Evolutionary conservation across 1,140 invertebrate genomes (phyloP).

Genomic region (Delia radicum): DNA sequence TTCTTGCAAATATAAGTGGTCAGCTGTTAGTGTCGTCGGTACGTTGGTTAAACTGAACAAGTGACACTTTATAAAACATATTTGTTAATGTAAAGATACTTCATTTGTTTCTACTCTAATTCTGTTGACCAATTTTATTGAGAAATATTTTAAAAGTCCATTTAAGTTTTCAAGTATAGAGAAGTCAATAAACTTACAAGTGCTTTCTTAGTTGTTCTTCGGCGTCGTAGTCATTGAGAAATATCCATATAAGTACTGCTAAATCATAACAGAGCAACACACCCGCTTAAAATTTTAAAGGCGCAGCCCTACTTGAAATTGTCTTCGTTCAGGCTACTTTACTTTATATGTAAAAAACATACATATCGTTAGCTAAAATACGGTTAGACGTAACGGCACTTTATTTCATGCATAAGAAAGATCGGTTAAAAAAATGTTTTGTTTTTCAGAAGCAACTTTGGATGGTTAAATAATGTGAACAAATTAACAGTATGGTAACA

Average conservation of each 20-base stretch:
- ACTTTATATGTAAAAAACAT: too few species aligned
- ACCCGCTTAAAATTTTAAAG: not conserved
- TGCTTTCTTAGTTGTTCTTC: not conserved
- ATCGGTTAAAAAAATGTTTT: too few species aligned
- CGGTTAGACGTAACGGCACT: too few species aligned
- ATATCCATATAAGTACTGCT: not conserved
- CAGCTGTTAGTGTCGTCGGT: not conserved
- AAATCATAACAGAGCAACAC: not conserved
- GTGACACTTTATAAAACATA: not conserved
- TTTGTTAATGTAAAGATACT: too few species aligned
- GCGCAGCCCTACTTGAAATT: not conserved
- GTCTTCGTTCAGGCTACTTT: not conserved
- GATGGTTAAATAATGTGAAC: too few species aligned
- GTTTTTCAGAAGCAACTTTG: too few species aligned
- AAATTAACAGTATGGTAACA: too few species aligned
- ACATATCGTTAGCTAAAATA: too few species aligned
- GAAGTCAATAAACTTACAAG: conserved; percentile 16
- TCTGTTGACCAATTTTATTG: too few species aligned
- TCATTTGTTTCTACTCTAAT: too few species aligned
- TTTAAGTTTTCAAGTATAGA: not conserved
- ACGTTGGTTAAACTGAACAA: not conserved
- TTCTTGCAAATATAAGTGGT: not conserved
- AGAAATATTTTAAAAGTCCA: too few species aligned
- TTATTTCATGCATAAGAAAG: too few species aligned
- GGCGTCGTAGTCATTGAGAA: not conserved